phyloP scores from a whole-genome alignment of 2,797 vertebrate species.

The Ficedula albicollis region DNA sequence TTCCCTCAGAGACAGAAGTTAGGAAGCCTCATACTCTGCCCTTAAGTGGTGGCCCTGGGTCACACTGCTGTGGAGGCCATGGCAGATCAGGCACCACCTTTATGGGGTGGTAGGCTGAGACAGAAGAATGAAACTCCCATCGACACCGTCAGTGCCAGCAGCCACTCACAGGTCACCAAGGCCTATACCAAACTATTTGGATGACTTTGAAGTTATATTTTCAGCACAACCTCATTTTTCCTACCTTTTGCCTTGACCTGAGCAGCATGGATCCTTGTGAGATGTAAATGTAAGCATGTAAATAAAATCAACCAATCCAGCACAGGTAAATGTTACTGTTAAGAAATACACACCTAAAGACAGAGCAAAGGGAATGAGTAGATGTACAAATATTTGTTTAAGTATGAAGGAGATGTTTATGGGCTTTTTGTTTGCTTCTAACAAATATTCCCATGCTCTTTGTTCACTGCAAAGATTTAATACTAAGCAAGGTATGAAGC shows the following conservation, averaged over 20 bases:
- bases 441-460: neutral
- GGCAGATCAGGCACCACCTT: neutral
- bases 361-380: neutral
- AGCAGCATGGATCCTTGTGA: neutral
- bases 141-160: neutral
- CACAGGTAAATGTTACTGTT: neutral
- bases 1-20: neutral
- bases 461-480: neutral
- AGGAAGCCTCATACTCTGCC: neutral
- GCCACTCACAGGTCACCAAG: neutral
- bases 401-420: neutral
- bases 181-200: neutral
- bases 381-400: neutral
- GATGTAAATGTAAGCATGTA: neutral
- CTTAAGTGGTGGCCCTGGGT: neutral
- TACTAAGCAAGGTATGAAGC: neutral
- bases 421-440: neutral
- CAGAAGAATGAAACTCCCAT: neutral
- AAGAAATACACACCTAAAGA: neutral
- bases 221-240: constrained; percentile 45
- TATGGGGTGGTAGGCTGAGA: fast-evolving
- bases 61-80: neutral
- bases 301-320: constrained; percentile 16
- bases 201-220: constrained; percentile 19
- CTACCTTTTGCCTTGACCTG: constrained; percentile 20